A percentile compares a stretch with the other conserved stretches of the same genome.
phyloP scores from a whole-genome alignment of 1,140 invertebrate species.

The Cotesia typhae region DNA sequence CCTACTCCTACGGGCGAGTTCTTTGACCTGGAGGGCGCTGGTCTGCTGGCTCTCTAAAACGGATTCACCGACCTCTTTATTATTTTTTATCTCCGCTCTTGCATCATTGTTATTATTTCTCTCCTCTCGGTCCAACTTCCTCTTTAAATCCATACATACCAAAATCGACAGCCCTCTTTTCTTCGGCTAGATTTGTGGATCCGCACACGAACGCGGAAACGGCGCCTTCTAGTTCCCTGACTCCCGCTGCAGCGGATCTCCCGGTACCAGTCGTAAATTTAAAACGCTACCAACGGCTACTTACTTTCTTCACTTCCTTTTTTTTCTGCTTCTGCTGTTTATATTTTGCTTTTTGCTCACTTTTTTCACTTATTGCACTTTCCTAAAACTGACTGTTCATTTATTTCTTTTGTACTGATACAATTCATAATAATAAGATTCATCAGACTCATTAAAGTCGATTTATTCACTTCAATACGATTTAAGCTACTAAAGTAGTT shows the following conservation, averaged over 20 bases:
- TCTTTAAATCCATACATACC: slow-evolving; percentile 9
- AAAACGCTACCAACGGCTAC: not conserved
- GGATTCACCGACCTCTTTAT: slow-evolving; percentile 1
- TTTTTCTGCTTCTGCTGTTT: not conserved
- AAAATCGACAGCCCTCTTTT: slow-evolving; percentile 26
- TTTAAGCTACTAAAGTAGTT: too few species aligned
- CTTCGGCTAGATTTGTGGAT: slow-evolving; percentile 32
- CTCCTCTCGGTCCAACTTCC: slow-evolving; percentile 19
- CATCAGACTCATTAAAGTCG: too few species aligned
- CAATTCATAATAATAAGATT: too few species aligned
- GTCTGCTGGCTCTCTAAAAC: too few species aligned
- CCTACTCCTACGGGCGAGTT: slow-evolving; percentile 37
- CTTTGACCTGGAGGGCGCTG: slow-evolving; percentile 18
- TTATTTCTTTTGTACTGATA: too few species aligned
- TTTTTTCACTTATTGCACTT: not conserved
- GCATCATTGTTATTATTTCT: slow-evolving; percentile 2
- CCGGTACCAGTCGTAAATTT: slow-evolving; percentile 17
- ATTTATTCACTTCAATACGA: too few species aligned
- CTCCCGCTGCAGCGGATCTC: slow-evolving; percentile 1
- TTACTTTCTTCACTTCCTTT: not conserved
- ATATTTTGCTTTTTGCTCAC: not conserved
- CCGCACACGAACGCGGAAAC: not conserved
- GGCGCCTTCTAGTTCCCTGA: slow-evolving; percentile 19
- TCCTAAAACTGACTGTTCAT: too few species aligned
- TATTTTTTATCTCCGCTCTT: slow-evolving; percentile 1